phyloP scores from a whole-genome alignment of 2,113 vertebrate genomes.

The Grallaria varia region DNA sequence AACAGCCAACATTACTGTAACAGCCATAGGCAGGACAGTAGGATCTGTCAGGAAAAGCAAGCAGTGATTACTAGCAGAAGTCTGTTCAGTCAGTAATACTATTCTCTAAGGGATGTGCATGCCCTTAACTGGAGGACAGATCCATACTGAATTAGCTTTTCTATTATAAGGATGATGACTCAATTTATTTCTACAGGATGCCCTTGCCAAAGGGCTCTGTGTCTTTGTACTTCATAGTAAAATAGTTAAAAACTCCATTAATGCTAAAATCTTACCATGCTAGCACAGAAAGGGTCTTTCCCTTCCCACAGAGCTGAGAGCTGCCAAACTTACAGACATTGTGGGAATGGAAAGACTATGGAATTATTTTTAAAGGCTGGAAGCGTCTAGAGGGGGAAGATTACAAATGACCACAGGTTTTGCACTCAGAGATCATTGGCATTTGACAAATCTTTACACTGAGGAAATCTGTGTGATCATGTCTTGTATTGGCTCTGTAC shows the following conservation, averaged over 20 bases:
- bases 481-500: not conserved
- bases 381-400: not conserved
- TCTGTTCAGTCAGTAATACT: not conserved
- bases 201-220: conserved; percentile 37
- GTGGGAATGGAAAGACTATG: not conserved
- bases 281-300: not conserved
- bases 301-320: not conserved
- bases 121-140: not conserved
- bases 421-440: not conserved
- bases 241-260: not conserved
- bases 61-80: not conserved
- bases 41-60: conserved; percentile 20
- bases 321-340: not conserved
- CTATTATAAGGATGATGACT: not conserved
- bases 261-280: not conserved
- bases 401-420: not conserved
- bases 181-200: conserved; percentile 17
- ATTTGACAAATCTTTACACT: not conserved
- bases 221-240: not conserved
- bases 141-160: conserved; percentile 38
- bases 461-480: not conserved
- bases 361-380: not conserved
- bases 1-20: conserved; percentile 53
- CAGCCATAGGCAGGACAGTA: conserved; percentile 16
- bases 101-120: not conserved